Conservation (phyloP, 2,888 invertebrate species). For the Eupeodes luniger region DNA sequence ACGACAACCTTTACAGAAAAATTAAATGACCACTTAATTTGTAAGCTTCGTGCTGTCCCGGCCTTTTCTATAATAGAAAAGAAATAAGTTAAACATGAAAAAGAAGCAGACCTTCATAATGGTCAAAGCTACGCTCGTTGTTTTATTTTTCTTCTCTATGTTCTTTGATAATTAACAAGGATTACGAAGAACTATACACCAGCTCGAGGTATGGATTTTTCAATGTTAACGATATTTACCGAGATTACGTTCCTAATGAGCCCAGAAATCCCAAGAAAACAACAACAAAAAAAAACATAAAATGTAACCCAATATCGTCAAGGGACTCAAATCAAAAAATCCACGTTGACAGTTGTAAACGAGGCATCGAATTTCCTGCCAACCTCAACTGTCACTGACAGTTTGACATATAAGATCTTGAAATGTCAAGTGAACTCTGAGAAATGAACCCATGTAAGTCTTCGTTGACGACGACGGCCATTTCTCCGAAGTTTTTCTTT, state of each 20-base stretch:
- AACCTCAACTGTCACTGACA: conserved; percentile 67
- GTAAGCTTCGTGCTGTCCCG: conserved; percentile 42
- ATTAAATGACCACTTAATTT: conserved; percentile 73
- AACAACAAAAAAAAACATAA: background rate
- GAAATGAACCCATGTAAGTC: conserved; percentile 44
- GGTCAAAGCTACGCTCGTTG: background rate
- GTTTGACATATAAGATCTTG: conserved; percentile 65
- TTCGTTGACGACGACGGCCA: conserved; percentile 50
- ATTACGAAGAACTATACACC: conserved; percentile 23
- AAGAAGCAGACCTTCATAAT: conserved; percentile 6
- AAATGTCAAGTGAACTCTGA: conserved; percentile 52
- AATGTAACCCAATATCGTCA: conserved; percentile 64
- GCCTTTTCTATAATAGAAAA: conserved; percentile 22
- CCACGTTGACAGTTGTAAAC: conserved; percentile 57
- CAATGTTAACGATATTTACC: conserved; percentile 29
- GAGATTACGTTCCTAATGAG: conserved; percentile 42
- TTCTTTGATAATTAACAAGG: conserved; percentile 43
- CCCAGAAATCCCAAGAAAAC: conserved; percentile 3
- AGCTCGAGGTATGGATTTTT: conserved; percentile 12
- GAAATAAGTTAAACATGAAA: conserved; percentile 4
- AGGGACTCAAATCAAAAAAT: conserved; percentile 64
- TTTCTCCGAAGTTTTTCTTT: conserved; percentile 20
- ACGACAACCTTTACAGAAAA: conserved; percentile 35
- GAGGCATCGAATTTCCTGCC: conserved; percentile 65
- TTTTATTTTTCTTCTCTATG: background rate